Conservation (phyloP, 2,797 vertebrate species). For the Chromobotia macracanthus region DNA sequence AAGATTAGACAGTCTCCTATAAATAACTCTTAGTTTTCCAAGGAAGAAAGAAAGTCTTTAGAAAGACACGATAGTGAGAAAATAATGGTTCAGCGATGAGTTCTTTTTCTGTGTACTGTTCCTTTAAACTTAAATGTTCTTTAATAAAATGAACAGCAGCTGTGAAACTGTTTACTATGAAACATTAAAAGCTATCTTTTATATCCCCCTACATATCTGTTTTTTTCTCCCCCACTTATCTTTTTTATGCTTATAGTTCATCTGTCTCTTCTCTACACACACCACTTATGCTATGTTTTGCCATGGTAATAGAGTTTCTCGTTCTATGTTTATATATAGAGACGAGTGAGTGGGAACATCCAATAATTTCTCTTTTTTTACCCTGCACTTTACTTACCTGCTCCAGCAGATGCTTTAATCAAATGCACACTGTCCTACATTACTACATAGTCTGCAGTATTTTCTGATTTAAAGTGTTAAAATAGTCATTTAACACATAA, state of each 20-base stretch:
- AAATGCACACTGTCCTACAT: neutral
- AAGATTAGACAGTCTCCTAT: too few species aligned
- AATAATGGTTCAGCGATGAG: too few species aligned
- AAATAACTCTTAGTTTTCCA: too few species aligned
- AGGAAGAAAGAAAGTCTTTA: too few species aligned
- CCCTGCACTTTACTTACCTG: neutral
- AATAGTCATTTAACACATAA: neutral
- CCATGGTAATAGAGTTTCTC: neutral
- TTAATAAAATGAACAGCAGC: too few species aligned
- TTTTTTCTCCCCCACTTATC: neutral
- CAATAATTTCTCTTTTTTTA: neutral
- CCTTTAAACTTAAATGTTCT: too few species aligned
- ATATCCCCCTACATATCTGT: neutral
- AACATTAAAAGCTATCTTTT: neutral
- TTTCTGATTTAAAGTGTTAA: neutral
- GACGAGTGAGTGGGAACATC: neutral
- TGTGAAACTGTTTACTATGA: too few species aligned
- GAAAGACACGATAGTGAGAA: too few species aligned
- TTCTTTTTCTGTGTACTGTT: too few species aligned
- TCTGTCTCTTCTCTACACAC: neutral
- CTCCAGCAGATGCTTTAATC: neutral
- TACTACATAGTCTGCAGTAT: neutral
- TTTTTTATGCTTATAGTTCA: neutral
- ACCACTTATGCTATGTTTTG: neutral
- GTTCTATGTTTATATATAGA: constrained; percentile 5